Percentiles rank a stretch among this genome's conserved stretches.
phyloP scores from a whole-genome alignment of 2,888 invertebrate species.

The Carcina quercana region DNA sequence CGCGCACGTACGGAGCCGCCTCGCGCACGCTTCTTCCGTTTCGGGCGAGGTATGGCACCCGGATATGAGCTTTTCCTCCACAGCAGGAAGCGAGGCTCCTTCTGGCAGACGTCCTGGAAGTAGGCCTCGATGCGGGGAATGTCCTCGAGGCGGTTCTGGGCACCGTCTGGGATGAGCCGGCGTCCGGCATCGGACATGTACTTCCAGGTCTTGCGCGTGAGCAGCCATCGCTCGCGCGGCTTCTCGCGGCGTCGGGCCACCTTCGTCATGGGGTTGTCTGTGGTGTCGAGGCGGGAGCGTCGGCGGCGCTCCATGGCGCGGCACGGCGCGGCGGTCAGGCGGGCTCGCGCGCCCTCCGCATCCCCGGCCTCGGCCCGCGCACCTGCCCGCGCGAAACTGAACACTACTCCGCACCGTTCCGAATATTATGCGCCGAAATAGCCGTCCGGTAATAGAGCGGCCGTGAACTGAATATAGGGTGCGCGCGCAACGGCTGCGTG shows the following conservation, averaged over 20 bases:
- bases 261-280: slow-evolving; percentile 73
- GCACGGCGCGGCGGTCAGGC: slow-evolving; percentile 30
- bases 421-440: slow-evolving; percentile 66
- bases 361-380: slow-evolving; percentile 49
- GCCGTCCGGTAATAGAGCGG: slow-evolving; percentile 67
- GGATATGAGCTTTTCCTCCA: slow-evolving; percentile 91
- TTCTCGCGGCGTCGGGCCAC: slow-evolving; percentile 73
- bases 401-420: slow-evolving; percentile 55
- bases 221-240: slow-evolving; percentile 87
- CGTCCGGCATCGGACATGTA: slow-evolving; percentile 95
- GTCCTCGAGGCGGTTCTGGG: slow-evolving; percentile 82
- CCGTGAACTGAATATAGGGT: slow-evolving; percentile 68
- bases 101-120: slow-evolving; percentile 87
- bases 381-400: slow-evolving; percentile 64
- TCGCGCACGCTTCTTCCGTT: slow-evolving; percentile 71
- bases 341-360: slow-evolving; percentile 31
- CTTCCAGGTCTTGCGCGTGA: slow-evolving; percentile 92
- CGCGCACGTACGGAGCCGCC: slow-evolving; percentile 81
- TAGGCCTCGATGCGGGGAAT: slow-evolving; percentile 87
- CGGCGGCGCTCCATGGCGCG: slow-evolving; percentile 58
- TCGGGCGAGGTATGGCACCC: slow-evolving; percentile 75
- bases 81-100: slow-evolving; percentile 84
- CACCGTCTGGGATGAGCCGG: slow-evolving; percentile 88
- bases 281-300: slow-evolving; percentile 56
- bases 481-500: slow-evolving; percentile 31